phyloP scores from a whole-genome alignment of 2,797 vertebrate genomes.

The Anguilla marmorata region DNA sequence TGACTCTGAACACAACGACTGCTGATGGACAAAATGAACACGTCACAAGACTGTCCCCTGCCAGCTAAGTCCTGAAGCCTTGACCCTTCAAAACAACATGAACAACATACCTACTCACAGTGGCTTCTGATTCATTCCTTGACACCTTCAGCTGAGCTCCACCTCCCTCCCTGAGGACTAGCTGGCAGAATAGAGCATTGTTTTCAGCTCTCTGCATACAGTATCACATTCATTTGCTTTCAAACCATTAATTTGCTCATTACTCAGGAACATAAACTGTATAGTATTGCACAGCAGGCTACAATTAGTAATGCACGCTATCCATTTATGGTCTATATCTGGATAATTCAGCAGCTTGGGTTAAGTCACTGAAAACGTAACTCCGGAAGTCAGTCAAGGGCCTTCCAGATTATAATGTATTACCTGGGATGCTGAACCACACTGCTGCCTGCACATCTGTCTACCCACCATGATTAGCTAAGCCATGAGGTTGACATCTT shows the following conservation, averaged over 20 bases:
- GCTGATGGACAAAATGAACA: conserved; percentile 52
- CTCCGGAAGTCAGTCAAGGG: background rate
- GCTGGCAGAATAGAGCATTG: background rate
- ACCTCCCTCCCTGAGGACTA: too few relatives aligned
- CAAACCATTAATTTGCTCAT: background rate
- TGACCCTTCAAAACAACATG: conserved; percentile 46
- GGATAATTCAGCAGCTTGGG: background rate
- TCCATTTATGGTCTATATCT: background rate
- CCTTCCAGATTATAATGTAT: background rate
- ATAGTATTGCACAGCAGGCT: background rate
- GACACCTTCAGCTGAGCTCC: conserved; percentile 12
- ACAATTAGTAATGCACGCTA: background rate
- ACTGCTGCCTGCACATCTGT: too few relatives aligned
- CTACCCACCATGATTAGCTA: too few relatives aligned
- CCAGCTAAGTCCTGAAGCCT: conserved; percentile 35
- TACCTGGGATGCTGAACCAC: too few relatives aligned
- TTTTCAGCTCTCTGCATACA: background rate
- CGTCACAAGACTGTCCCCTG: conserved; percentile 22
- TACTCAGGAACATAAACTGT: background rate
- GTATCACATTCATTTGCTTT: too few relatives aligned
- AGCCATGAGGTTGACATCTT: too few relatives aligned
- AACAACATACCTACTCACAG: conserved; percentile 56
- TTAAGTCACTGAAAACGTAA: background rate
- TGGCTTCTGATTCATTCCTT: conserved; percentile 27
- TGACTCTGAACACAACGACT: conserved; percentile 54